Evolutionary conservation across 2,113 vertebrate species (phyloP).

Genomic region (Podarcis raffonei): DNA sequence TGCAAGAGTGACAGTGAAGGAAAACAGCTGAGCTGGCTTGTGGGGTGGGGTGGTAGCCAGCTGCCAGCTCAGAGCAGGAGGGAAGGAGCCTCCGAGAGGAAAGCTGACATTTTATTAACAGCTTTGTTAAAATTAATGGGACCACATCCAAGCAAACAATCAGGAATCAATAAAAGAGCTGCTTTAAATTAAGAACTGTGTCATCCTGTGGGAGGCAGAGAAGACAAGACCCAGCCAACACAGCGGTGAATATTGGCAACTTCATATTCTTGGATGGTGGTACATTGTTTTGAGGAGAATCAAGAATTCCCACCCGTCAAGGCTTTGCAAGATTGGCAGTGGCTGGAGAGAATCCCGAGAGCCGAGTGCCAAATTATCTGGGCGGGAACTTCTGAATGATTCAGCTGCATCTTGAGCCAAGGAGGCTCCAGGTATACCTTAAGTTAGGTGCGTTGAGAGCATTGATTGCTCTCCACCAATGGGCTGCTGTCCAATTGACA

Average conservation of each 20-base stretch:
- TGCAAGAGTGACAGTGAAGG: neutral
- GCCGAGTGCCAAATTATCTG: too few species aligned
- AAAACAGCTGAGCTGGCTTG: neutral
- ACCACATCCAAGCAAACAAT: constrained; percentile 47
- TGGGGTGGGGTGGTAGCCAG: neutral
- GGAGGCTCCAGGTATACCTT: neutral
- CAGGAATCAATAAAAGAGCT: constrained; percentile 46
- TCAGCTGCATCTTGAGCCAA: neutral
- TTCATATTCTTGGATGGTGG: neutral
- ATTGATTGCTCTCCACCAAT: neutral
- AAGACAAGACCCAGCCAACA: constrained; percentile 24
- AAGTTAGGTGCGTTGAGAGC: neutral
- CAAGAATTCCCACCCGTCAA: fast-evolving
- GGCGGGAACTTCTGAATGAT: too few species aligned
- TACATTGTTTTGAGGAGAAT: neutral
- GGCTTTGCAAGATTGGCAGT: neutral
- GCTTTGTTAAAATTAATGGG: constrained; percentile 56
- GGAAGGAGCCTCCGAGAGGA: neutral
- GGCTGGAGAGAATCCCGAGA: too few species aligned
- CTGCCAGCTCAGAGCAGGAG: neutral
- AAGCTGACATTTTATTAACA: constrained; percentile 65
- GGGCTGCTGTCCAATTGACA: too few species aligned
- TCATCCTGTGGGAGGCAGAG: neutral
- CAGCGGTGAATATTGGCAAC: neutral
- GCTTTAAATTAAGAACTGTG: constrained; percentile 50